Conservation (phyloP, 2,113 vertebrate species). For the Anoplopoma fimbria region DNA sequence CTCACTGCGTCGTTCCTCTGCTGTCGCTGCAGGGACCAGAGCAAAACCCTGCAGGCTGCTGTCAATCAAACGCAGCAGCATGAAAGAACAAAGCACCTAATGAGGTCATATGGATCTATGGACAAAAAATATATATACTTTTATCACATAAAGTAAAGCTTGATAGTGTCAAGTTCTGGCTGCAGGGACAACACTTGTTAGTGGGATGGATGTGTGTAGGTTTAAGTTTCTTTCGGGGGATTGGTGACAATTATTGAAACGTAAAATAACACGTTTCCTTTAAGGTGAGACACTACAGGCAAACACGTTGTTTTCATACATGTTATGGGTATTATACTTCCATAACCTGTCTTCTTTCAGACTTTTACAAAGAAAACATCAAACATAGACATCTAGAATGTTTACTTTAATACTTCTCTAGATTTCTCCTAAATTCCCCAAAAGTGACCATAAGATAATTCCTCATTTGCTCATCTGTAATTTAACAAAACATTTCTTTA, state of each 20-base stretch:
- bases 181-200: neutral
- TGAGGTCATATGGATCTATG: too few species aligned
- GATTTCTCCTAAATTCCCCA: too few species aligned
- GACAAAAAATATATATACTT: neutral
- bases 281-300: neutral
- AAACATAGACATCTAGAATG: neutral
- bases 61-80: neutral
- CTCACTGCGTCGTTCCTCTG: too few species aligned
- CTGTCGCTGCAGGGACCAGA: too few species aligned
- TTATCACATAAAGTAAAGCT: neutral
- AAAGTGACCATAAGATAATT: too few species aligned
- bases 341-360: too few species aligned
- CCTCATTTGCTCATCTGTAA: too few species aligned
- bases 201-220: neutral
- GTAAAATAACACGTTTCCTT: neutral
- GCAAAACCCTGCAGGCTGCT: neutral
- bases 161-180: neutral
- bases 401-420: neutral
- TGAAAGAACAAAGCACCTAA: neutral
- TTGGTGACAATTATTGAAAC: neutral
- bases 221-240: slow-evolving; percentile 1
- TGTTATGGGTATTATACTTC: too few species aligned
- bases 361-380: too few species aligned
- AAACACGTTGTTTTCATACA: too few species aligned
- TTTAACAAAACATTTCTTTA: too few species aligned